Base-by-base conservation (phyloP, 2,888 invertebrate species). In the Acronicta aceris region DNA sequence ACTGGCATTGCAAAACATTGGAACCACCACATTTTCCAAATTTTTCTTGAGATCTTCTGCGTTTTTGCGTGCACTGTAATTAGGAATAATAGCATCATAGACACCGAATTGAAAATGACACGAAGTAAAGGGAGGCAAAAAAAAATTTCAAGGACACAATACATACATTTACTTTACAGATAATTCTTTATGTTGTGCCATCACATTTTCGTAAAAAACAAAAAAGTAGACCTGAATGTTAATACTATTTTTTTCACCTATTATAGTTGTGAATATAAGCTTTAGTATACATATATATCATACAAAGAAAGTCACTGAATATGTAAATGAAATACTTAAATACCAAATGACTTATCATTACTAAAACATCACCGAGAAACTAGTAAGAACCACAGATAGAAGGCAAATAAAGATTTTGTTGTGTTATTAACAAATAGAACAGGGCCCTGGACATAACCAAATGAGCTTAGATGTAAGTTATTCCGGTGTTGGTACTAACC, bases 1-100 rank as follows among this genome's bases (percentile, higher is more conserved):
- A 89, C 97, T 97, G 77, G 99, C 97, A 91, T 98, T 98, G 95
- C 99, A 99, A 95, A 99, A 99, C 97, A 99, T 98, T 81, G 99
- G 99, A 84, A 99, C 98, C 81, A 99, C 99, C 84, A 99, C 98
- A 88, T 97, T 97, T 95, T 99, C 98, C 93, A 99, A 96, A 86
- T 98, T 97, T 93, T 97, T 97, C 95, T 98, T 98, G 90, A 99
- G 96, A 88, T 98, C 98, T 92, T 98, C 97, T 66, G 98, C 97
- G 95, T 98, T 98, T 95, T 99, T 99, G 88, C 99, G 96, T 87
- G 98, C 98, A 95, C 99, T 99, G 95, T 91, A 96, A 91, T 94
- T 93, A 94, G 94, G 94, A 94, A 93, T 93, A 94, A 94, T 89
- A 89, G 89, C 87, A 94, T 94, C 93, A 94, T 90, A 94, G 94